Conservation (phyloP, 2,797 vertebrate genomes). For the Anguilla marmorata region DNA sequence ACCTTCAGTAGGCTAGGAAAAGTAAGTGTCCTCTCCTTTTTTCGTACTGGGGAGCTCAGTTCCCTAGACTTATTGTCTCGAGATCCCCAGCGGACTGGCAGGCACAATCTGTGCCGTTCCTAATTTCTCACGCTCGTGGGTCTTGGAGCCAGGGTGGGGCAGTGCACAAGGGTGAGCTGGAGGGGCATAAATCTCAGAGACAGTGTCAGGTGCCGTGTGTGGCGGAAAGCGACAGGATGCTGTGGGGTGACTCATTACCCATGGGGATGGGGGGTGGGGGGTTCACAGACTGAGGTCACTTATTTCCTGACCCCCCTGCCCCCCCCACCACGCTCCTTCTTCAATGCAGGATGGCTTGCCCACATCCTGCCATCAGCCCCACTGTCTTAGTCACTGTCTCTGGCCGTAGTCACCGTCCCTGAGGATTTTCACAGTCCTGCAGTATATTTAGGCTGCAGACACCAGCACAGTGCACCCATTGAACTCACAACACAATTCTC, state of each 20-base stretch:
- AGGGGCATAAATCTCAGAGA: too few relatives aligned
- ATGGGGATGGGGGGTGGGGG: slow-evolving; percentile 56
- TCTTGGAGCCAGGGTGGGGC: slow-evolving; percentile 26
- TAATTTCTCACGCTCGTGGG: slow-evolving; percentile 23
- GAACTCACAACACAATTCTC: slow-evolving; percentile 64
- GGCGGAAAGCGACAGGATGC: slow-evolving; percentile 3
- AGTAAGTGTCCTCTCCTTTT: not conserved
- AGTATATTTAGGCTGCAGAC: slow-evolving; percentile 50
- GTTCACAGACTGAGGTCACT: slow-evolving; percentile 53
- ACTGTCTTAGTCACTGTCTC: slow-evolving; percentile 46
- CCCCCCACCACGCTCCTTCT: slow-evolving; percentile 12
- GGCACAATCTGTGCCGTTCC: not conserved
- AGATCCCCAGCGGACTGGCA: not conserved
- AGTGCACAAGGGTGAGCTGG: not conserved
- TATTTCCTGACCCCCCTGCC: slow-evolving; percentile 65
- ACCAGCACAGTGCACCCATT: too few relatives aligned
- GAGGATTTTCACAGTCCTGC: not conserved
- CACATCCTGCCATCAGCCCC: slow-evolving; percentile 60
- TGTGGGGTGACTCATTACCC: slow-evolving; percentile 65
- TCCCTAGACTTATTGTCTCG: not conserved
- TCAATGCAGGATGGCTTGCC: slow-evolving; percentile 55
- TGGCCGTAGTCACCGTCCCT: slow-evolving; percentile 75
- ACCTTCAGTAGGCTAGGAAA: not conserved
- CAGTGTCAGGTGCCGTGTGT: not conserved
- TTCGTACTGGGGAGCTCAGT: not conserved